phyloP scores from a whole-genome alignment of 2,113 vertebrate species.

The Marmota monax region DNA sequence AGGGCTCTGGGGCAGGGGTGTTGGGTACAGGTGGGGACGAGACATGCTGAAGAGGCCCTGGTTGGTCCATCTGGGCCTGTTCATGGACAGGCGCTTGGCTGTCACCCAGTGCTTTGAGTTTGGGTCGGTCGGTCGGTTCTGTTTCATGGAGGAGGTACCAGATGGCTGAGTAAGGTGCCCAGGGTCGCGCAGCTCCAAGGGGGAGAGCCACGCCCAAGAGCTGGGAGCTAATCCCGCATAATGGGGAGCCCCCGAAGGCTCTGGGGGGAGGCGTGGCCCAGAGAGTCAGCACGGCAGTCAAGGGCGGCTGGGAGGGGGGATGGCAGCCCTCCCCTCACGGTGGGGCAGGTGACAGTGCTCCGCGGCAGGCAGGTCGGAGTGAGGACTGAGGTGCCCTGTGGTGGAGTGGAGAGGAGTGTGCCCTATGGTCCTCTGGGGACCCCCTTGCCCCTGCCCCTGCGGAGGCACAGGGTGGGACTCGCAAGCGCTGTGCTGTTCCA shows the following conservation, averaged over 20 bases:
- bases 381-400: background rate
- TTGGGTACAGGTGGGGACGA: no score
- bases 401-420: fast-evolving
- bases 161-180: background rate
- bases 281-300: background rate
- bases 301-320: background rate
- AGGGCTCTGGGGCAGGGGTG: background rate
- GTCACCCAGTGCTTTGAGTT: background rate
- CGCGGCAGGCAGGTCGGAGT: no score
- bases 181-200: fast-evolving
- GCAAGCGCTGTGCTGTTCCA: fast-evolving
- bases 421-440: fast-evolving
- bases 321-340: background rate
- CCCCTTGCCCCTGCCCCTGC: no score
- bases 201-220: background rate
- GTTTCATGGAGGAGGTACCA: background rate
- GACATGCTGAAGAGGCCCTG: fast-evolving
- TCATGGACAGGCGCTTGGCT: fast-evolving
- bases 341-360: background rate
- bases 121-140: no score
- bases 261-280: background rate
- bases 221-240: background rate
- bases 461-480: fast-evolving
- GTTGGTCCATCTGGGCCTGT: fast-evolving
- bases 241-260: background rate